These are phyloP conservation scores for Lasiommata megera DNA, from an alignment of 2,888 invertebrate species.

Conservation along the genomic window DNA sequence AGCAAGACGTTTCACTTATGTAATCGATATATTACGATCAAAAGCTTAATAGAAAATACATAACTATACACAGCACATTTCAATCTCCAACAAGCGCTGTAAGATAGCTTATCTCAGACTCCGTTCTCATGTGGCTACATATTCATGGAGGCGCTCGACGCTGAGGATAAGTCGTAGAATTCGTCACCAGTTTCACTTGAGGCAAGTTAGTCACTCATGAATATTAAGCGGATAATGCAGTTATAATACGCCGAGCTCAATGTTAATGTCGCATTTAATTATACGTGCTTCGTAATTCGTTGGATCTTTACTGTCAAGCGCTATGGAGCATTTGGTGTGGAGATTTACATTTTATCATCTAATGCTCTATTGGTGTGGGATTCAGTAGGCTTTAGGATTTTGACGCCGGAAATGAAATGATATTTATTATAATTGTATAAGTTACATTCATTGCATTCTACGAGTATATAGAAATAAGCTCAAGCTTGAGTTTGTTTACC, in stretches of 20 bases:
- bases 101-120: constrained; percentile 43
- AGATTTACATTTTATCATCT: constrained; percentile 38
- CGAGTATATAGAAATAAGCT: too few species aligned
- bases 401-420: background rate
- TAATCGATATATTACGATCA: background rate
- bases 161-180: constrained; percentile 57
- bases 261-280: constrained; percentile 59
- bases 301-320: constrained; percentile 39
- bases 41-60: constrained; percentile 8
- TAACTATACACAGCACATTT: constrained; percentile 7
- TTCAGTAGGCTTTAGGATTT: background rate
- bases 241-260: constrained; percentile 60
- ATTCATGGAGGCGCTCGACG: constrained; percentile 62
- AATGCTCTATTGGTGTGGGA: constrained; percentile 22
- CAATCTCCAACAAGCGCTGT: constrained; percentile 12
- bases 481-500: too few species aligned
- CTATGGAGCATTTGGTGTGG: constrained; percentile 23
- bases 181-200: constrained; percentile 61
- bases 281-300: constrained; percentile 49
- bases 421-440: too few species aligned
- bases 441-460: too few species aligned
- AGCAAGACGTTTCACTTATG: too few species aligned
- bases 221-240: constrained; percentile 74
- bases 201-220: constrained; percentile 60
- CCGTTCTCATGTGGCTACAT: constrained; percentile 53